These are phyloP conservation scores for Phaethornis superciliosus DNA, from an alignment of 2,113 vertebrate species.

Conservation along the genomic window DNA sequence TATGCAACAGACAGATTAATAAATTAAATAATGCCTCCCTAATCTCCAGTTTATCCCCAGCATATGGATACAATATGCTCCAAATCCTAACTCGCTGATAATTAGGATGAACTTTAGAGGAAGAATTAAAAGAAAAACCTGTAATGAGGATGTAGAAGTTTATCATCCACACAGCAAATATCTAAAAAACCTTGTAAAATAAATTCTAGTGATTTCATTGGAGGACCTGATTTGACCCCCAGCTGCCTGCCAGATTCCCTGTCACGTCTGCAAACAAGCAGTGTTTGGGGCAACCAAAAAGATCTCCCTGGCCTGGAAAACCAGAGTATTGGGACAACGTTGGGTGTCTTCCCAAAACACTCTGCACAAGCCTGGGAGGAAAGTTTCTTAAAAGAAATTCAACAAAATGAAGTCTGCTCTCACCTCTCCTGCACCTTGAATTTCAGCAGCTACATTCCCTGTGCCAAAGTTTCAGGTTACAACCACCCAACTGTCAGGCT, in stretches of 20 bases:
- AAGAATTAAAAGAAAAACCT: neutral
- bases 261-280: neutral
- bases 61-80: neutral
- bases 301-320: neutral
- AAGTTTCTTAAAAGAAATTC: neutral
- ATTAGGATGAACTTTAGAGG: neutral
- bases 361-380: fast-evolving
- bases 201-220: neutral
- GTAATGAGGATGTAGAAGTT: neutral
- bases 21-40: neutral
- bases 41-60: neutral
- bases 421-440: neutral
- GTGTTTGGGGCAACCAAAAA: neutral
- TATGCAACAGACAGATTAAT: slow-evolving; percentile 7
- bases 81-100: neutral
- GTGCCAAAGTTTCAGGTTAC: slow-evolving; percentile 10
- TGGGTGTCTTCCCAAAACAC: neutral
- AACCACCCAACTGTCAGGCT: neutral
- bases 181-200: neutral
- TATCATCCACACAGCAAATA: neutral
- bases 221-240: neutral
- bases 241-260: neutral
- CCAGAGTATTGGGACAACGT: neutral
- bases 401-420: neutral
- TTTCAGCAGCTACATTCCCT: slow-evolving; percentile 13